Evolutionary conservation across 92 coral and sea anemone genomes (phyloP), one percentile per base, ranked within the genome.

Genomic region (Metridium senile): DNA sequence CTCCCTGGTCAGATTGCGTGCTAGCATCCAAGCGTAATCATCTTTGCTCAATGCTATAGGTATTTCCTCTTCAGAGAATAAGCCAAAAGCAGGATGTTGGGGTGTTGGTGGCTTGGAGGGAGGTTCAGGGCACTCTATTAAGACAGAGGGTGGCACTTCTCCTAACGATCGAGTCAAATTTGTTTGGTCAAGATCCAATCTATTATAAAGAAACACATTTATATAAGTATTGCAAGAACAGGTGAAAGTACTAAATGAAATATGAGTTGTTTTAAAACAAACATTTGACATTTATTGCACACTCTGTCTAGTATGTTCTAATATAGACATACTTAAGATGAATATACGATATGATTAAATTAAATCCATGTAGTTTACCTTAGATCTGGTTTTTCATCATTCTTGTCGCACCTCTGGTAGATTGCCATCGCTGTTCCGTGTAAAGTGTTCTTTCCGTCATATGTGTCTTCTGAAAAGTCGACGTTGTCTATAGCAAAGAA

Each of bases 391-490:
- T 18, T 27, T 17, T 35, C 29, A 32, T 87, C 84, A 0, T 78
- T 26, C 21, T 58, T 72, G 0, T 87, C 75, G 20, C 18, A 17
- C 74, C 31, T 72, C 68, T 77, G 88, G 57, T 85, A 85, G 9
- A 77, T 82, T 16, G 51, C 51, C 51, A 45, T 45, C 9, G 51
- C 51, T 45, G 51, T 16, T 16, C 51, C 51, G 16, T 86, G 90
- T 1, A 87, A 51, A 11, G 85, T 82, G 33, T 53, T 52, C 62
- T 75, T 45, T 1, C 88, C 91, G 31, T 87, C 82, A 51, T 43
- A 26, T 1, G 85, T 87, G 66, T 87, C 90, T 61, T 86, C 88
- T 11, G 77, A 31, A 30, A 81, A 76, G 39, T 76, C 82, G 2
- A 76, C 74, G 20, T 58, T 58, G 63, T 45, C 51, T 7, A 45